phyloP scores from a whole-genome alignment of 2,888 invertebrate species.

The Apotomis turbidana region DNA sequence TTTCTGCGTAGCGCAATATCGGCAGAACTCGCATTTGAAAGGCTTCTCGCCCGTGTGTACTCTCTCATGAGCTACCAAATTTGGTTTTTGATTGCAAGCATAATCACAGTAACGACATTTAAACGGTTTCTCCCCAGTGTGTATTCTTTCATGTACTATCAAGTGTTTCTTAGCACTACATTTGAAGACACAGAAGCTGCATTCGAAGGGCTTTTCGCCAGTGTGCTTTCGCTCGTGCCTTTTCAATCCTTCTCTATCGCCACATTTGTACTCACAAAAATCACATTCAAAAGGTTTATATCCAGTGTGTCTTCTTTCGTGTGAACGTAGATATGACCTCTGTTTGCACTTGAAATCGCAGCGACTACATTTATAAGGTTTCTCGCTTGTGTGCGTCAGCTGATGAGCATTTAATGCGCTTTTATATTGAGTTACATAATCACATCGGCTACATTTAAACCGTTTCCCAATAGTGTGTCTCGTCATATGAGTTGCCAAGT shows the following conservation, averaged over 20 bases:
- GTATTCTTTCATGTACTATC: not conserved
- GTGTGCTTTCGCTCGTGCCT: not conserved
- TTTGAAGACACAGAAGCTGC: not conserved
- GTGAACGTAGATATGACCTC: not conserved
- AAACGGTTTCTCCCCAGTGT: not conserved
- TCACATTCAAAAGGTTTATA: constrained; percentile 1
- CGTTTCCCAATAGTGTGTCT: not conserved
- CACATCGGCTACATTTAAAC: not conserved
- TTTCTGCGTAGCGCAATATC: not conserved
- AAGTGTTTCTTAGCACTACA: not conserved
- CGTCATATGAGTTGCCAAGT: not conserved
- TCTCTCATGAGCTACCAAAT: not conserved
- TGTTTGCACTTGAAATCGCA: constrained; percentile 6
- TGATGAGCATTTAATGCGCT: not conserved
- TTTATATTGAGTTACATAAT: constrained; percentile 5
- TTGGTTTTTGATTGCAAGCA: not conserved
- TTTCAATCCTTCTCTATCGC: not conserved
- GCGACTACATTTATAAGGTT: not conserved
- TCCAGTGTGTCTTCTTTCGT: not conserved
- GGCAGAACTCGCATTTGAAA: not conserved
- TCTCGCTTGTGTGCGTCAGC: not conserved
- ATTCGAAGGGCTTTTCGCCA: not conserved
- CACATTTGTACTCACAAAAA: not conserved
- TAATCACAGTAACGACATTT: not conserved
- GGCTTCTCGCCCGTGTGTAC: constrained; percentile 1